phyloP scores from a whole-genome alignment of 2,797 vertebrate species.

The Balearica regulorum region DNA sequence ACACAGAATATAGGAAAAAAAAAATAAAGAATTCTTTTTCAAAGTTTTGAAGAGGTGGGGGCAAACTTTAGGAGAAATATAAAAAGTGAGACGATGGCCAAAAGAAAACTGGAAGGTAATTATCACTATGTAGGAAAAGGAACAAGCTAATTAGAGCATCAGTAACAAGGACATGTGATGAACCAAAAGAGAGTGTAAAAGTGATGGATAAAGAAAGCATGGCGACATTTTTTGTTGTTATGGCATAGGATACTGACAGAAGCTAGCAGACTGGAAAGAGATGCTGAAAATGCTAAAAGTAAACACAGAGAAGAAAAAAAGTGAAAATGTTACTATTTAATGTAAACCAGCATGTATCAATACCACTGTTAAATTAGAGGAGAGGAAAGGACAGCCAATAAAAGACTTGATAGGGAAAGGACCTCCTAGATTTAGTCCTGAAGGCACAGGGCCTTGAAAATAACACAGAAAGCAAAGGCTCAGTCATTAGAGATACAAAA shows the following conservation, averaged over 20 bases:
- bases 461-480: neutral
- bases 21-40: neutral
- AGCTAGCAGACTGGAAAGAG: neutral
- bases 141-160: neutral
- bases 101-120: neutral
- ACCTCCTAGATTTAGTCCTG: neutral
- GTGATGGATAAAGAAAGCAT: neutral
- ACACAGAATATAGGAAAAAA: neutral
- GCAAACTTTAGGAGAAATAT: neutral
- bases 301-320: neutral
- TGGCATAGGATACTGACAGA: neutral
- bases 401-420: neutral
- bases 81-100: neutral
- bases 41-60: neutral
- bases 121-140: neutral
- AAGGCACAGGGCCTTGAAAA: neutral
- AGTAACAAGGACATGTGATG: neutral
- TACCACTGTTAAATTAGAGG: neutral
- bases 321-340: neutral
- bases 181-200: neutral
- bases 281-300: neutral
- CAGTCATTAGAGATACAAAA: neutral
- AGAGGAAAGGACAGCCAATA: neutral
- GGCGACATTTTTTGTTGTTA: neutral
- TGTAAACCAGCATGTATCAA: neutral